These are phyloP conservation scores for Peromyscus maniculatus DNA, from an alignment of 2,113 vertebrate species.

Conservation along the genomic window DNA sequence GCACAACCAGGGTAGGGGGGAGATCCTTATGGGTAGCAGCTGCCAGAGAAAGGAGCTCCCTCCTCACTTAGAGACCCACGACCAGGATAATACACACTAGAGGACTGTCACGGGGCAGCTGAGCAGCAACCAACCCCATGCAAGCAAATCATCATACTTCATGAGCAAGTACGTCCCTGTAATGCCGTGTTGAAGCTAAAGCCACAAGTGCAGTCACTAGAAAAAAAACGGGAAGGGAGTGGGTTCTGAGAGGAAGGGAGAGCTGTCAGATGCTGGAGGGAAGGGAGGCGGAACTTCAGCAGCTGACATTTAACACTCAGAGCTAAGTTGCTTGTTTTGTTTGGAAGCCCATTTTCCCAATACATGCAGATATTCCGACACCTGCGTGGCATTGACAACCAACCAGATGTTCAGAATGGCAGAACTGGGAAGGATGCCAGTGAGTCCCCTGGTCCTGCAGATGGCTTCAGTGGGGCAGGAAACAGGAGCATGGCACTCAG, in stretches of 20 bases:
- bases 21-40: background rate
- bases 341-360: background rate
- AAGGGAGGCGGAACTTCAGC: background rate
- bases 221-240: background rate
- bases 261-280: background rate
- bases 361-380: background rate
- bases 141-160: background rate
- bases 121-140: background rate
- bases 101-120: fast-evolving
- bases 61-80: background rate
- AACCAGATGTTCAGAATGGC: background rate
- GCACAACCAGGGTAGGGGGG: constrained; percentile 50
- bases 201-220: background rate
- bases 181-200: background rate
- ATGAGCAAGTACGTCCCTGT: background rate
- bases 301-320: background rate
- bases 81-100: background rate
- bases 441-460: background rate
- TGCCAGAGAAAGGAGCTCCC: constrained; percentile 32
- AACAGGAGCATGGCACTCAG: background rate
- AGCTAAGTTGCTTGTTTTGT: background rate
- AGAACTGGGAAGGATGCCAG: background rate
- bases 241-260: background rate
- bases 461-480: background rate
- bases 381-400: background rate